These are phyloP conservation scores for Philopedon plagiatum DNA, from an alignment of 2,888 invertebrate genomes.

Conservation along the genomic window DNA sequence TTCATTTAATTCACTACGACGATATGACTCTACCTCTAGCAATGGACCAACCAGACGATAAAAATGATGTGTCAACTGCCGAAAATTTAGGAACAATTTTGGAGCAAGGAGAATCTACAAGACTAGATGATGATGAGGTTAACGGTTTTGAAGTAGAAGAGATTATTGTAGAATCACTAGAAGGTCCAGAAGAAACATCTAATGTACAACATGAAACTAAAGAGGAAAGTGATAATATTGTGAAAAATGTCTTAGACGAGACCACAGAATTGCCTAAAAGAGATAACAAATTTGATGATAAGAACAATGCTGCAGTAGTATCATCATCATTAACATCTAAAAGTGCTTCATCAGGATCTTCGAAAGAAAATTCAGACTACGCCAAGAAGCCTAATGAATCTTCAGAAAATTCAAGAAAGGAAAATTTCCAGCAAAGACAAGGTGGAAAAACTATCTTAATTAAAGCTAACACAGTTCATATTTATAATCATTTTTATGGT, in stretches of 20 bases:
- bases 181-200: background rate
- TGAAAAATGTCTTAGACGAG: background rate
- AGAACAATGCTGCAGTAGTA: background rate
- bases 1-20: background rate
- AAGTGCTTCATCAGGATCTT: background rate
- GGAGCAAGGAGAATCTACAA: conserved; percentile 24
- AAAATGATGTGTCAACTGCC: background rate
- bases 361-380: too few species aligned
- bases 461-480: conserved; percentile 42
- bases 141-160: conserved; percentile 16
- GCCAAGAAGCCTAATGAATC: background rate
- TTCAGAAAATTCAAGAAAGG: conserved; percentile 3
- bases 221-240: background rate
- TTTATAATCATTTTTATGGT: conserved; percentile 49
- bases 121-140: background rate
- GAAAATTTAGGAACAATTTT: conserved; percentile 25
- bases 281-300: background rate
- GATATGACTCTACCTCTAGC: conserved; percentile 15
- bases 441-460: conserved; percentile 34
- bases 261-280: background rate
- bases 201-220: background rate
- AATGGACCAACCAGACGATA: conserved; percentile 1
- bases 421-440: conserved; percentile 7
- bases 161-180: conserved; percentile 8
- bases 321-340: conserved; percentile 10